Evolutionary conservation across 2,797 vertebrate genomes (phyloP), one percentile per base, ranked within the genome.

Genomic region (Nannoperca australis): DNA sequence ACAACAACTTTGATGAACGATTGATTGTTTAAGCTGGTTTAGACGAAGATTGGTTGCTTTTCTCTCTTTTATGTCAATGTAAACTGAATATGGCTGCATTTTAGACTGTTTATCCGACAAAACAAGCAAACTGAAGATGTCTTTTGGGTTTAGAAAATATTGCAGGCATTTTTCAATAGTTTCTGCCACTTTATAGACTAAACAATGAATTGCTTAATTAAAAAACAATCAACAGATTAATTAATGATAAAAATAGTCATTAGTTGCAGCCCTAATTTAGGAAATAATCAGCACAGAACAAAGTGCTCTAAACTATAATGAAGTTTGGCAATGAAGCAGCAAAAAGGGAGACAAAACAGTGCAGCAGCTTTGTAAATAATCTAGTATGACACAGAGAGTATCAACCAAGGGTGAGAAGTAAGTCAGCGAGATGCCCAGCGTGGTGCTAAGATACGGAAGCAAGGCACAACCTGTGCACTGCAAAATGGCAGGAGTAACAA

Each of bases 401-500:
- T 53, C 14, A 66, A 30, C 34, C 13, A 2, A 49, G 70, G 22
- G 20, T 65, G 49, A 79, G 56, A n/a, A 49, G n/a, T 38, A 64
- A 67, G 51, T 81, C 70, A 73, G 36, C 3, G 14, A 74, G 69
- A 47, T 27, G 51, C 67, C 60, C 70, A 61, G 38, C 56, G 14
- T 50, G 74, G 50, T 49, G 64, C 75, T 67, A 50, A 77, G 55
- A 81, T 61, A 65, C 14, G 2, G 38, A 76, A 60, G 58, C 47
- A 75, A 68, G 32, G 64, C 56, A 62, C 62, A 87, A 78, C 69
- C 60, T 75, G 82, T 81, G 79, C 63, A 51, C n/a, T 20, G 63
- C 44, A 80, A 85, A 85, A 74, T 68, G 54, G 59, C 66, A 72
- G 7, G n/a, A 85, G 86, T 82, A 84, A 82, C 80, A 67, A 59